Evolutionary conservation across 2,888 invertebrate genomes (phyloP), one percentile per base, ranked within the genome.

Genomic region (Prenolepis imparis): DNA sequence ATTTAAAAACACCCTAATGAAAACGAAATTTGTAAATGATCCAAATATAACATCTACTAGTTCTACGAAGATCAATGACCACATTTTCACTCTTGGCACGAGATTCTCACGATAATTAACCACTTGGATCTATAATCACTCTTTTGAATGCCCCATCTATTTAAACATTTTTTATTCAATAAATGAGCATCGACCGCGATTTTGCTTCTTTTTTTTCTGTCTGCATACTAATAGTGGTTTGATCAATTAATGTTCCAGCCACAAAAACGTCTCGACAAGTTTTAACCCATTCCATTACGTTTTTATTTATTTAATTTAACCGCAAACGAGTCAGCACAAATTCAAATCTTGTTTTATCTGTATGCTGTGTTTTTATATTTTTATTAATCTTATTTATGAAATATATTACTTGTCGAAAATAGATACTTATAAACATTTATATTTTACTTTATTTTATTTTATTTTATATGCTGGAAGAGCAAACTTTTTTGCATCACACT

Each of bases 91-190:
- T 68, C n/a, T 57, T 48, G 52, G 15, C 36, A 48, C 12, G 8
- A 41, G 8, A 39, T 39, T 82, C 82, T 82, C 75, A 82, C 82
- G 75, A 36, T 75, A 75, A 75, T 82, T 73, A 81, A 48, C 61
- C 36, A 24, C 73, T 61, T 81, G 12, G 11, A 44, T 18, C n/a
- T n/a, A n/a, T 24, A 52, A 73, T 73, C 32, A n/a, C 39, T 77
- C 68, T 32, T 68, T 68, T 68, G 68, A 78, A 59, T 12, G 32
- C 11, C 67, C 67, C 32, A 44, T 12, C 8, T 32, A 32, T 9
- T 41, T 57, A 39, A 67, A 4, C 3, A 64, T 66, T 78, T 78
- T 68, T 78, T 78, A 78, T 63, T 68, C 68, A 57, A 57, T 68
- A 68, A 78, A 59, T 41, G 21, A 32, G n/a, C 55, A 8, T 39